Conservation (phyloP, 1,140 invertebrate genomes). For the Listronotus oregonensis region DNA sequence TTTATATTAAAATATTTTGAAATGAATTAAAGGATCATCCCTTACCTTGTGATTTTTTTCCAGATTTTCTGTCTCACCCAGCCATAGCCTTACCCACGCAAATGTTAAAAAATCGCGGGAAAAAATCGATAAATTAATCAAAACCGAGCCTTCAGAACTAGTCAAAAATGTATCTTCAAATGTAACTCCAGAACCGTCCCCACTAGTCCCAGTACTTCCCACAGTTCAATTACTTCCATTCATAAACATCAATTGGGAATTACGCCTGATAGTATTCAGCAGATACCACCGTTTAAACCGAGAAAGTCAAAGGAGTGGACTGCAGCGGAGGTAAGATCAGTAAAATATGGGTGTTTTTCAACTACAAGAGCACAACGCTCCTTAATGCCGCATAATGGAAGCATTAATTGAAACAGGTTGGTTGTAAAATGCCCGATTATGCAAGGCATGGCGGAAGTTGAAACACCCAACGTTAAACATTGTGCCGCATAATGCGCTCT, state of each 20-base stretch:
- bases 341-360: too few species aligned
- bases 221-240: slow-evolving; percentile 46
- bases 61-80: slow-evolving; percentile 56
- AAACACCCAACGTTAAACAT: too few species aligned
- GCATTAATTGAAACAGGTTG: too few species aligned
- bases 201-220: slow-evolving; percentile 41
- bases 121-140: slow-evolving; percentile 36
- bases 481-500: too few species aligned
- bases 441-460: too few species aligned
- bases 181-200: slow-evolving; percentile 41
- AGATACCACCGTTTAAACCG: slow-evolving; percentile 60
- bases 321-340: slow-evolving; percentile 44
- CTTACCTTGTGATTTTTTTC: too few species aligned
- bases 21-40: too few species aligned
- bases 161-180: slow-evolving; percentile 29
- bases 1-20: too few species aligned
- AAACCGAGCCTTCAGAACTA: slow-evolving; percentile 32
- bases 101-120: slow-evolving; percentile 40
- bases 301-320: slow-evolving; percentile 60
- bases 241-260: slow-evolving; percentile 49
- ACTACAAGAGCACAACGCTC: too few species aligned
- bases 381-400: too few species aligned
- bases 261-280: slow-evolving; percentile 58
- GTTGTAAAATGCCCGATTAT: too few species aligned
- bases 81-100: slow-evolving; percentile 44